phyloP scores from a whole-genome alignment of 1,140 invertebrate species.

The Caenorhabditis inopinata region DNA sequence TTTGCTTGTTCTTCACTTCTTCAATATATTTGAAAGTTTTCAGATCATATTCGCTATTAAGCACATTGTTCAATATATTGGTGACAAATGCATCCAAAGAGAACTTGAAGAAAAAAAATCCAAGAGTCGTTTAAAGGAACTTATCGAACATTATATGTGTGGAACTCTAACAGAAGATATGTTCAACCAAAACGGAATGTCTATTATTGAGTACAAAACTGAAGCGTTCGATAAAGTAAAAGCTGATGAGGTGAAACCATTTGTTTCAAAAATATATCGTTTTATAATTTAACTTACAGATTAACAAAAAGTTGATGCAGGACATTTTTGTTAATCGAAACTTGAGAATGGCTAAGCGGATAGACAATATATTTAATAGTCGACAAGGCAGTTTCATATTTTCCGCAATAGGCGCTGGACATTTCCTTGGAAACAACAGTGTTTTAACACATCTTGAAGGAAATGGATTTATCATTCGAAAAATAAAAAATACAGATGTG shows the following conservation, averaged over 20 bases:
- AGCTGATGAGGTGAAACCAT: not conserved
- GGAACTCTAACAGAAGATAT: slow-evolving; percentile 17
- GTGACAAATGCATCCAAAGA: not conserved
- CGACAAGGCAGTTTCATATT: not conserved
- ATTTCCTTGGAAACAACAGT: slow-evolving; percentile 37
- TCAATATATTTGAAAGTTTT: too few relatives aligned
- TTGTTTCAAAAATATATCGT: not conserved
- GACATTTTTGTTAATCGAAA: slow-evolving; percentile 37
- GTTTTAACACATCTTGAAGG: not conserved
- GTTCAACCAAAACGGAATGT: not conserved
- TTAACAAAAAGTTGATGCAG: slow-evolving; percentile 23
- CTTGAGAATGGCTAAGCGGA: slow-evolving; percentile 36
- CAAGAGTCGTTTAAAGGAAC: not conserved
- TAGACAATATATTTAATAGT: not conserved
- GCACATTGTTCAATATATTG: slow-evolving; percentile 21
- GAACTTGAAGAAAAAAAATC: not conserved
- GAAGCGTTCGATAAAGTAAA: not conserved
- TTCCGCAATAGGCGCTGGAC: slow-evolving; percentile 38
- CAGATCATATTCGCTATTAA: slow-evolving; percentile 42
- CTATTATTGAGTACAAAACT: slow-evolving; percentile 12
- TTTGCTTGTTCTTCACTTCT: too few relatives aligned
- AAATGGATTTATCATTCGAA: not conserved
- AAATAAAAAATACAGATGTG: not conserved
- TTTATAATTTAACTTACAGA: not conserved
- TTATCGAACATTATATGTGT: slow-evolving; percentile 28